Evolutionary conservation across 2,113 vertebrate genomes (phyloP), one percentile per base, ranked within the genome.

Genomic region (Camelus dromedarius): DNA sequence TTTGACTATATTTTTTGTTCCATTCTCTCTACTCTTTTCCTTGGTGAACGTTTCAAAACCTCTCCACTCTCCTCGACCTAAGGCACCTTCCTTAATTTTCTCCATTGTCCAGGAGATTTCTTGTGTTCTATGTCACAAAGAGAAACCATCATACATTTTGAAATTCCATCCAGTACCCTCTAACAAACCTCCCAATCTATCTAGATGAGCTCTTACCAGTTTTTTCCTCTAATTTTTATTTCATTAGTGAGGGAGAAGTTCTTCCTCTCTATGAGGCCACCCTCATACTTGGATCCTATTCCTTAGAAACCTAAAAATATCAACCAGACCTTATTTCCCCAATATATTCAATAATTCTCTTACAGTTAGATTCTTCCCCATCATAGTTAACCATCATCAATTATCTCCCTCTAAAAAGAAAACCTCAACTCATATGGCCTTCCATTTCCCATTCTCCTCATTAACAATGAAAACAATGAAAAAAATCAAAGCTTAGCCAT

Each of bases 281-380:
- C 6, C 11, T 60, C 79, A 80, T 80, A 60, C n/a, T 60, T 88
- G 16, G 16, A 79, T 46, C 3, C 28, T 35, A 35, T 80, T 80
- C 73, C 58, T 92, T 24, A 73, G 32, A 84, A 94, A 89, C 52
- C 15, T 93, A 70, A 91, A 93, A 95, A 66, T 56, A 73, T 35
- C 22, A 84, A 84, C 26, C 26, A 94, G 7, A 3, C 5, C 4
- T 2, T 67, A 48, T 66, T 83, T 60, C 6, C 12, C 5, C 2
- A 42, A 82, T 50, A 66, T 15, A 50, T 38, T 42, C 24, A 76
- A 15, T 62, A 64, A 56, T 95, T 64, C 38, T 82, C 87, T 87
- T 85, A n/a, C 1, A 76, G 28, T 81, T 50, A 46, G 35, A 66
- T 20, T 66, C 18, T 77, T 83, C 20, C 16, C 32, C 10, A 64